A percentile compares a stretch with the other conserved stretches of the same genome.
phyloP scores from a whole-genome alignment of 2,797 vertebrate genomes.

The Eospalax fontanierii region DNA sequence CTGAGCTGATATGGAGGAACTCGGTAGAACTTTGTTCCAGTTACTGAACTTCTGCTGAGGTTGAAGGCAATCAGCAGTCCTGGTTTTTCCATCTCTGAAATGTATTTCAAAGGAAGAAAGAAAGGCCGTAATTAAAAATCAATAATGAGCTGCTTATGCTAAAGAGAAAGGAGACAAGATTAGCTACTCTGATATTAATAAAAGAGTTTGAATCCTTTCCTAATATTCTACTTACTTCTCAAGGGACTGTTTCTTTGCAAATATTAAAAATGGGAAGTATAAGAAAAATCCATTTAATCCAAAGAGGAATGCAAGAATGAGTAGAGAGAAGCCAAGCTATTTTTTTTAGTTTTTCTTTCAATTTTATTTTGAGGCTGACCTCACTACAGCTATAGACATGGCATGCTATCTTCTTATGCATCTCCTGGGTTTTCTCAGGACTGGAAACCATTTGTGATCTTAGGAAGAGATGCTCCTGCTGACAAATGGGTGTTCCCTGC shows the following conservation, averaged over 20 bases:
- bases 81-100: conserved; percentile 38
- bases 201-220: neutral
- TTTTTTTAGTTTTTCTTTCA: conserved; percentile 65
- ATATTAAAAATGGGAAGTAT: conserved; percentile 42
- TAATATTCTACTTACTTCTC: neutral
- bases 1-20: neutral
- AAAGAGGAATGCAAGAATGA: neutral
- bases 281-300: neutral
- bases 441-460: conserved; percentile 63
- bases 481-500: conserved; percentile 52
- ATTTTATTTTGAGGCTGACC: conserved; percentile 53
- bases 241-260: conserved; percentile 26
- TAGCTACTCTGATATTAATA: neutral
- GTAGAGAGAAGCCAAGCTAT: conserved; percentile 20
- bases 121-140: conserved; percentile 42
- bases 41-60: neutral
- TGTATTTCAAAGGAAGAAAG: neutral
- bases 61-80: neutral
- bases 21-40: neutral
- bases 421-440: neutral
- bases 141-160: conserved; percentile 10
- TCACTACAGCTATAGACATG: conserved; percentile 1
- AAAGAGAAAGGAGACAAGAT: conserved; percentile 20
- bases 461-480: neutral
- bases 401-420: neutral